phyloP scores from a whole-genome alignment of 1,140 invertebrate genomes.

The Atta colombica region DNA sequence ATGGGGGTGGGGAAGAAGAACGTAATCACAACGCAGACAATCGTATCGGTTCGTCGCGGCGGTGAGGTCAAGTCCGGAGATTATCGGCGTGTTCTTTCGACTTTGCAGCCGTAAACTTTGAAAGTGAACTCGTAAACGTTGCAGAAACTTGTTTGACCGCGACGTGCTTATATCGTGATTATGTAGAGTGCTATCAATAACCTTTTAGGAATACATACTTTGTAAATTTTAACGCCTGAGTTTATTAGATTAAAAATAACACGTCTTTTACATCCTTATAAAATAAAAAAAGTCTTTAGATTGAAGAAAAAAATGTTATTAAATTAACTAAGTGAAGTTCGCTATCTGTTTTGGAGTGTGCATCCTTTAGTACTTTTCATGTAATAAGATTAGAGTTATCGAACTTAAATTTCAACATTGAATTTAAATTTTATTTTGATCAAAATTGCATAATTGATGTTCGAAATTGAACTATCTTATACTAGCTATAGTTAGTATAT shows the following conservation, averaged over 20 bases:
- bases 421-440: too few relatives aligned
- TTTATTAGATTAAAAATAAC: background rate
- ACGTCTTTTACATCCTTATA: background rate
- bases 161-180: background rate
- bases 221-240: background rate
- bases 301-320: background rate
- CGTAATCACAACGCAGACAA: constrained; percentile 34
- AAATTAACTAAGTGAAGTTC: background rate
- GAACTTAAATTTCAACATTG: too few relatives aligned
- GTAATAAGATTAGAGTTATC: too few relatives aligned
- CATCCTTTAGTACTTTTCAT: too few relatives aligned
- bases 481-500: too few relatives aligned
- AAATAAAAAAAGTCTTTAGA: background rate
- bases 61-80: constrained; percentile 43
- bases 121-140: background rate
- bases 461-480: too few relatives aligned
- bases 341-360: too few relatives aligned
- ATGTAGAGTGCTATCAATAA: background rate
- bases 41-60: constrained; percentile 14
- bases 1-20: background rate
- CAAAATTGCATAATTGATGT: too few relatives aligned
- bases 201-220: background rate
- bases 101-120: constrained; percentile 12
- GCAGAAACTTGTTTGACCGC: background rate
- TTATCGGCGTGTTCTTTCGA: constrained; percentile 19